These are phyloP conservation scores for Lycophotia porphyrea DNA, from an alignment of 2,888 invertebrate species.

Conservation along the genomic window DNA sequence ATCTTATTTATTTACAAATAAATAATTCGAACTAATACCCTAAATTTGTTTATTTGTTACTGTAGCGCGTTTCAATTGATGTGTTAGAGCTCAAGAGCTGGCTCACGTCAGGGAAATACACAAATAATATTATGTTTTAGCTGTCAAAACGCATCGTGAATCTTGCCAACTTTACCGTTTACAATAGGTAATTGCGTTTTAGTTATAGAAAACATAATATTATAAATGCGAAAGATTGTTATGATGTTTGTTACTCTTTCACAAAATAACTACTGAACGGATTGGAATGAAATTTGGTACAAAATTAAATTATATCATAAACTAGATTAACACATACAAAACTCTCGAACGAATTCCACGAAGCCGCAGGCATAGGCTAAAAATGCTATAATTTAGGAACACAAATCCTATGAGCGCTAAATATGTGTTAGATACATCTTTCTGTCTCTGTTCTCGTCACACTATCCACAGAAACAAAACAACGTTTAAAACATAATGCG, in stretches of 20 bases:
- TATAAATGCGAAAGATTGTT: neutral
- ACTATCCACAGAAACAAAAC: neutral
- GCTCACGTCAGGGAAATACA: slow-evolving; percentile 29
- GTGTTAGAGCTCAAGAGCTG: slow-evolving; percentile 1
- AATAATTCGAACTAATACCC: neutral
- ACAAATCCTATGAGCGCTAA: neutral
- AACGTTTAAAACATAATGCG: neutral
- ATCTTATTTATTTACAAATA: neutral
- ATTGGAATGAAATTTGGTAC: neutral
- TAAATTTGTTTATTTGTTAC: slow-evolving; percentile 24
- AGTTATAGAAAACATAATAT: neutral
- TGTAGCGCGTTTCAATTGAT: slow-evolving; percentile 5
- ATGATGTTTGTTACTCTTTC: neutral
- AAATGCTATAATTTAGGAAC: neutral
- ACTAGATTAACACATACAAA: no score
- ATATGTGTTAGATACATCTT: neutral
- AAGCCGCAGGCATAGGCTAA: neutral
- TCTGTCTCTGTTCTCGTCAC: neutral
- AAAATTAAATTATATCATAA: no score
- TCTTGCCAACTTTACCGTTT: slow-evolving; percentile 28
- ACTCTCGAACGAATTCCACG: neutral
- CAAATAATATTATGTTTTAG: slow-evolving; percentile 8
- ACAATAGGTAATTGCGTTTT: slow-evolving; percentile 24
- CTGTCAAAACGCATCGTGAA: slow-evolving; percentile 13
- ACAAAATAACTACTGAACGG: neutral